Evolutionary conservation across 1,140 invertebrate genomes (phyloP).

Genomic region (Geopemphigus sp.): DNA sequence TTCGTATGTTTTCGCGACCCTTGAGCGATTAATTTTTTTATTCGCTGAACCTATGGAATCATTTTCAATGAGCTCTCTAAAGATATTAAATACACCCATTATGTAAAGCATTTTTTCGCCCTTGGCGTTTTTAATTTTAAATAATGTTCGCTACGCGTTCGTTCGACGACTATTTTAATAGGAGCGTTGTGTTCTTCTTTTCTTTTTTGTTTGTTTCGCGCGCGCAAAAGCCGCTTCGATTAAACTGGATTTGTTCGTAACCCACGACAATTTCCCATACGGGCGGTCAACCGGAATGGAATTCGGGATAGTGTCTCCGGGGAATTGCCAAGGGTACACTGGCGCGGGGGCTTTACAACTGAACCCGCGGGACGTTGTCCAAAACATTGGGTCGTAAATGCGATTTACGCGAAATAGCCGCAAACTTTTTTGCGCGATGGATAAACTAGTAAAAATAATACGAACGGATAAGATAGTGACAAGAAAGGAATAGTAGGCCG

Average conservation of each 20-base stretch:
- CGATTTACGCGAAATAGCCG: constrained; percentile 42
- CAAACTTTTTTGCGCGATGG: constrained; percentile 33
- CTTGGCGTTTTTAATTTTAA: not conserved
- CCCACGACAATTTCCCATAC: constrained; percentile 25
- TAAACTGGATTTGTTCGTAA: constrained; percentile 33
- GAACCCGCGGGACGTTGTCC: constrained; percentile 40
- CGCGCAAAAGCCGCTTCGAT: constrained; percentile 4
- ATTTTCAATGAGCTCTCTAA: constrained; percentile 1
- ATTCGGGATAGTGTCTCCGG: constrained; percentile 25
- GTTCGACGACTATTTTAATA: constrained; percentile 29
- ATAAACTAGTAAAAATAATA: constrained; percentile 41
- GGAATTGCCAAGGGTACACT: not conserved
- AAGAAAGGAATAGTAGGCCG: not conserved
- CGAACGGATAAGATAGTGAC: constrained; percentile 17
- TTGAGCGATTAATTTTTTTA: not conserved
- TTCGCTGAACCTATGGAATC: not conserved
- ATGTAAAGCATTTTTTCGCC: not conserved
- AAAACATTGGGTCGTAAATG: constrained; percentile 47
- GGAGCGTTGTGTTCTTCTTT: not conserved
- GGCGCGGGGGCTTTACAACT: constrained; percentile 22
- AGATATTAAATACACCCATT: constrained; percentile 18
- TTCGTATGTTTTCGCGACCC: not conserved
- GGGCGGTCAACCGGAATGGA: constrained; percentile 25
- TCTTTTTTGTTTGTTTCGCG: too few relatives aligned
- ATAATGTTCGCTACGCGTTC: not conserved